A percentile compares a stretch with the other conserved stretches of the same genome.
These are phyloP conservation scores for Laupala kohalensis DNA, from an alignment of 1,140 invertebrate genomes.

Conservation along the genomic window DNA sequence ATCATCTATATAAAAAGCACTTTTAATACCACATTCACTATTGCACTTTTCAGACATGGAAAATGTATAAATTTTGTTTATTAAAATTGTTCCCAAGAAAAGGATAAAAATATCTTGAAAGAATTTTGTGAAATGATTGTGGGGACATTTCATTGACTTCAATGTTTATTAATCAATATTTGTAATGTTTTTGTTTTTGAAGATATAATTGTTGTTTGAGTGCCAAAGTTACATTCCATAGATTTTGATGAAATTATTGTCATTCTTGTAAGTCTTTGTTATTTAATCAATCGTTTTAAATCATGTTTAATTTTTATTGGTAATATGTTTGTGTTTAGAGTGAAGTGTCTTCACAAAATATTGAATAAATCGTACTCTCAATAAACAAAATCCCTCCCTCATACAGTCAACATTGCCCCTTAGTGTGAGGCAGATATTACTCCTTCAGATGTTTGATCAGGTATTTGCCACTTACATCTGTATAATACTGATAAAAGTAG, in stretches of 20 bases:
- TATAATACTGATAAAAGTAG: constrained; percentile 11
- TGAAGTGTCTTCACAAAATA: constrained; percentile 13
- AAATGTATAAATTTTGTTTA: constrained; percentile 5
- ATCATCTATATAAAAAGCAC: not conserved
- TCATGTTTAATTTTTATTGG: not conserved
- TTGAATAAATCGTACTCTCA: not conserved
- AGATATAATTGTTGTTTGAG: constrained; percentile 1
- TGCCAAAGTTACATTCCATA: constrained; percentile 9
- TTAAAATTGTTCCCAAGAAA: constrained; percentile 1
- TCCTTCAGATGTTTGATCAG: constrained; percentile 10
- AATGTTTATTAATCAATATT: constrained; percentile 7
- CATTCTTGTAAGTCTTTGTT: not conserved
- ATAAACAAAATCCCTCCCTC: constrained; percentile 5
- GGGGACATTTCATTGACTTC: constrained; percentile 12
- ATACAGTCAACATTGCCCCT: not conserved
- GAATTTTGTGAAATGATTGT: constrained; percentile 9
- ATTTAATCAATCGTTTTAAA: constrained; percentile 6
- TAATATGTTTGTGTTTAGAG: not conserved
- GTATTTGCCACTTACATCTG: constrained; percentile 12
- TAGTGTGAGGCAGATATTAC: constrained; percentile 11
- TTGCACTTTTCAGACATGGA: not conserved
- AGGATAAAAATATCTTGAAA: constrained; percentile 13
- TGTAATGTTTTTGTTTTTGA: not conserved
- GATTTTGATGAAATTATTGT: constrained; percentile 6
- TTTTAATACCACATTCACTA: not conserved